Conservation (phyloP, 2,888 invertebrate genomes). For the Shargacucullia verbasci region DNA sequence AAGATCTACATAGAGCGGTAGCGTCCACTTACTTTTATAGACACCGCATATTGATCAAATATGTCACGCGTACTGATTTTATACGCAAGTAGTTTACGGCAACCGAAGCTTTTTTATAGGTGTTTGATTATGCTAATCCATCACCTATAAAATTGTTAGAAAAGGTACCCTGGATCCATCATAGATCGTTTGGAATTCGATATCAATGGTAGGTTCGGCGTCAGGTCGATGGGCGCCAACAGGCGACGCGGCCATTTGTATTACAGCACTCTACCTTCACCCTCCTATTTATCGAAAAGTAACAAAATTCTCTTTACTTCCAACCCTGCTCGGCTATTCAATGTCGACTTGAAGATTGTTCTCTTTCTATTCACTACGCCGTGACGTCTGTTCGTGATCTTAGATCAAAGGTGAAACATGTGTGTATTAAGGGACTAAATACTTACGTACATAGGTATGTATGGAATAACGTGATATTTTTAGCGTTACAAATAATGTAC, state of each 20-base stretch:
- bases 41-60: too few relatives aligned
- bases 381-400: conserved; percentile 25
- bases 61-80: too few relatives aligned
- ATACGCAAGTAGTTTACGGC: too few relatives aligned
- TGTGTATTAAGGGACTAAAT: conserved; percentile 16
- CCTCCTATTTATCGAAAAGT: conserved; percentile 41
- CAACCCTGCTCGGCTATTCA: conserved; percentile 24
- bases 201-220: conserved; percentile 41
- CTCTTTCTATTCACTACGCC: too few relatives aligned
- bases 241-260: conserved; percentile 16
- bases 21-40: too few relatives aligned
- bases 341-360: conserved; percentile 13
- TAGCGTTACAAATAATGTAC: not conserved
- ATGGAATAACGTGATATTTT: too few relatives aligned
- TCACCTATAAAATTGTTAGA: conserved; percentile 35
- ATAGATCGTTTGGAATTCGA: conserved; percentile 34
- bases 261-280: conserved; percentile 23
- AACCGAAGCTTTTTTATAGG: conserved; percentile 23
- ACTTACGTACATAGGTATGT: not conserved
- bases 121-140: too few relatives aligned
- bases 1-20: too few relatives aligned
- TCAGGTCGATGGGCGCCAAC: conserved; percentile 13
- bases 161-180: conserved; percentile 21
- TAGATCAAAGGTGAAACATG: conserved; percentile 30
- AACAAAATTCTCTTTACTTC: conserved; percentile 18